Base-by-base conservation (phyloP, 1,140 invertebrate species). In the Bradynema listronoti region DNA sequence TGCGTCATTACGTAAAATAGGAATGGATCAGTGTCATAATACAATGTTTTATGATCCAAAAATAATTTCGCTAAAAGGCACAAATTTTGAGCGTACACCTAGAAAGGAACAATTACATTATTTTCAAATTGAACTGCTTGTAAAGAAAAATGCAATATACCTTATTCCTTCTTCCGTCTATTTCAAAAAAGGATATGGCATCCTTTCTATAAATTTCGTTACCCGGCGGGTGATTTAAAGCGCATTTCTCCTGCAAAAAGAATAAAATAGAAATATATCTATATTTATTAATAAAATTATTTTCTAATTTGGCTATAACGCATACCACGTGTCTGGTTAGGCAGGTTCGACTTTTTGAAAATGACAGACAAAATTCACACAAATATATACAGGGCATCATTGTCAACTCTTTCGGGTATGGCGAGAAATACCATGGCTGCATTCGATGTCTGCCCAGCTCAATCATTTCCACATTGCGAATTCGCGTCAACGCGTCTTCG, bases 1-100 rank as follows among this genome's bases (percentile, higher is more conserved):
- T 97, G 91, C 16, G 93, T 96, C 88, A 99, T 91, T 0, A 97
- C 90, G 78, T 99, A 99, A 81, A 99, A 99, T 1, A 98, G 49
- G 52, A 78, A 78, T 14, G 78, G 76, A 30, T 78, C 77, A 1
- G 78, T 78, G 49, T 79, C 78, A 53, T 72, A 78, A 56, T 79
- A 78, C 0, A 78, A 58, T 19, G 77, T 78, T 56, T 78, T 78
- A 55, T 78, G 77, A 43, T 78, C 77, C 29, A 78, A 47, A 65
- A 78, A 78, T n/a, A 78, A 58, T 49, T 78, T 78, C 19, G 77
- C 75, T 1, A 78, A 47, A 1, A 78, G 64, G 56, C 77, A 78
- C 4, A 78, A 52, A 65, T 76, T 66, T 66, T 79, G 76, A 22
- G 72, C 71, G 56, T 79, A 78, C 14, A 46, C 55, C 71, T 73